Evolutionary conservation across 2,113 vertebrate genomes (phyloP).

Genomic region (Zingel zingel): DNA sequence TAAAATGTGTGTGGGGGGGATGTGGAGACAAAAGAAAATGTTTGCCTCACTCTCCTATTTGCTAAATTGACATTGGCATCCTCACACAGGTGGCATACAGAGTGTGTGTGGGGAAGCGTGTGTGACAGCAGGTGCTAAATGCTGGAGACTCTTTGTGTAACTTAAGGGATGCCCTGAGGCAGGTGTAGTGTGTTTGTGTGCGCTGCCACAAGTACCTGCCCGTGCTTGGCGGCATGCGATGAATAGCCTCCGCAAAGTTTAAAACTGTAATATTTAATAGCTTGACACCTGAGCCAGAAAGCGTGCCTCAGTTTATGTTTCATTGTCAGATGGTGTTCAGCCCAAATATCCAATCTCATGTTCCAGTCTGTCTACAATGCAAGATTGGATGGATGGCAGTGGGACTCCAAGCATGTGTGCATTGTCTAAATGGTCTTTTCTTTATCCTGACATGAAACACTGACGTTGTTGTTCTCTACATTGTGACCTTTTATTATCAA

Average conservation of each 20-base stretch:
- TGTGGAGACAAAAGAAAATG: neutral
- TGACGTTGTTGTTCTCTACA: conserved; percentile 25
- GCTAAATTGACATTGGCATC: conserved; percentile 42
- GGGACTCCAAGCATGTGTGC: neutral
- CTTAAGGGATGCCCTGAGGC: conserved; percentile 49
- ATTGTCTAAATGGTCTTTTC: conserved; percentile 6
- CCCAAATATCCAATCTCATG: conserved; percentile 34
- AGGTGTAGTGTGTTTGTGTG: conserved; percentile 31
- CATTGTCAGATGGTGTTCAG: conserved; percentile 45
- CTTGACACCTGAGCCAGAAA: conserved; percentile 72
- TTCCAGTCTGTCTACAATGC: conserved; percentile 19
- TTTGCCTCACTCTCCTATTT: conserved; percentile 11
- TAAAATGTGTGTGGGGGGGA: neutral
- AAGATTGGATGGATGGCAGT: conserved; percentile 9
- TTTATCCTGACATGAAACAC: conserved; percentile 1
- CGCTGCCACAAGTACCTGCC: conserved; percentile 12
- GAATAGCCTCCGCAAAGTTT: conserved; percentile 28
- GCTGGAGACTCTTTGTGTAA: conserved; percentile 58
- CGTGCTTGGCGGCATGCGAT: conserved; percentile 29
- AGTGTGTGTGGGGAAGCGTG: conserved; percentile 6
- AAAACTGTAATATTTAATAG: conserved; percentile 76
- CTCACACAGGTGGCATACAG: conserved; percentile 56
- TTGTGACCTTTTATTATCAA: conserved; percentile 21
- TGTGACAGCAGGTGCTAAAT: conserved; percentile 74
- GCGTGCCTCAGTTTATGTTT: conserved; percentile 60